Percentiles rank a stretch among this genome's conserved stretches.
phyloP scores from a whole-genome alignment of 2,888 invertebrate species.

The Phania funesta region DNA sequence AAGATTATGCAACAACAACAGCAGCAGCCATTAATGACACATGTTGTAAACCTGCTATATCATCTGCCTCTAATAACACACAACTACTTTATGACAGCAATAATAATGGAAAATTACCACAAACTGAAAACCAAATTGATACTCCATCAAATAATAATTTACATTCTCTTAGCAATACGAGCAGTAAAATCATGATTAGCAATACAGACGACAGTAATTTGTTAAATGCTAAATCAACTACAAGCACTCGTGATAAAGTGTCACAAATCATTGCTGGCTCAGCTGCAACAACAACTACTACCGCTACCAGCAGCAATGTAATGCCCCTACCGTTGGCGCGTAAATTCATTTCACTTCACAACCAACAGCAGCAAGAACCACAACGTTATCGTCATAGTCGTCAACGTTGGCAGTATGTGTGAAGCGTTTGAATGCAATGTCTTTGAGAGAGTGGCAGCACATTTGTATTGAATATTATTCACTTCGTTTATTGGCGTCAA shows the following conservation, averaged over 20 bases:
- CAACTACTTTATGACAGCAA: not conserved
- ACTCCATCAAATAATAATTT: conserved; percentile 27
- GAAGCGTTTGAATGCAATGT: not conserved
- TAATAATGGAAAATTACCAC: not conserved
- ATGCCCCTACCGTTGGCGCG: conserved; percentile 63
- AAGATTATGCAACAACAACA: conserved; percentile 43
- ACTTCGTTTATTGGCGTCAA: conserved; percentile 39
- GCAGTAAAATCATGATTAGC: not conserved
- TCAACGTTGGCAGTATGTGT: conserved; percentile 50
- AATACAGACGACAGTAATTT: not conserved
- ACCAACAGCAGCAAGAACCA: conserved; percentile 1
- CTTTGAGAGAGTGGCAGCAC: not conserved
- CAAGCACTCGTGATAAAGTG: conserved; percentile 8
- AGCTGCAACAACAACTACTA: not conserved
- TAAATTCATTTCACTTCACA: conserved; percentile 39
- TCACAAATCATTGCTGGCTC: conserved; percentile 16
- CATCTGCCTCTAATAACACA: not conserved
- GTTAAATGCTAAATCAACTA: conserved; percentile 1
- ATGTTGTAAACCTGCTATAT: conserved; percentile 5
- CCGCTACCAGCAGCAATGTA: conserved; percentile 5
- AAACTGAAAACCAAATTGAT: conserved; percentile 1
- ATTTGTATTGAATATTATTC: conserved; percentile 15
- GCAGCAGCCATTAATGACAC: conserved; percentile 42
- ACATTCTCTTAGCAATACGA: not conserved
- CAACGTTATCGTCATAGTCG: conserved; percentile 50